phyloP scores from a whole-genome alignment of 2,888 invertebrate genomes.

The Thera obeliscata region DNA sequence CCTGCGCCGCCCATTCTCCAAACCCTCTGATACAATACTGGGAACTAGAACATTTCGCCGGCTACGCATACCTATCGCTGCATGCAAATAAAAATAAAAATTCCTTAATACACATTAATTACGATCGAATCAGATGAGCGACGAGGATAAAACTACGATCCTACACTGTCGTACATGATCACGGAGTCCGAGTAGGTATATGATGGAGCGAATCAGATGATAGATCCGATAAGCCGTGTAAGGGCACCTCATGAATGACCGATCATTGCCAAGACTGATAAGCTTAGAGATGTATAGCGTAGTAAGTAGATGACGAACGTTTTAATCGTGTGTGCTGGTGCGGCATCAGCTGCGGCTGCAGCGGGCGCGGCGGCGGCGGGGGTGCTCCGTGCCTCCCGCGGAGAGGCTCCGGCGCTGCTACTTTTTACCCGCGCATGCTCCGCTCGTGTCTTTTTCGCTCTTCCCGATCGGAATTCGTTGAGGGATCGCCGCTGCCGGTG shows the following conservation, averaged over 20 bases:
- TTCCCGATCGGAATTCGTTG: conserved; percentile 82
- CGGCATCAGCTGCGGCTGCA: conserved; percentile 49
- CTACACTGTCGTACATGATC: conserved; percentile 34
- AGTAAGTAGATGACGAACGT: conserved; percentile 51
- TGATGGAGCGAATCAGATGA: conserved; percentile 38
- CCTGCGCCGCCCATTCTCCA: conserved; percentile 66
- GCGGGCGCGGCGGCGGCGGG: conserved; percentile 34
- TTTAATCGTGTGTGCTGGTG: conserved; percentile 66
- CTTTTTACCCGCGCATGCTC: conserved; percentile 78
- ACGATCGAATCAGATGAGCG: conserved; percentile 35
- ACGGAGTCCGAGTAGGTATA: conserved; percentile 34
- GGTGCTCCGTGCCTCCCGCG: conserved; percentile 69
- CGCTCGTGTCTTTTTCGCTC: conserved; percentile 84
- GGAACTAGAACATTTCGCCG: conserved; percentile 71
- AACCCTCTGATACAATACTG: conserved; percentile 70
- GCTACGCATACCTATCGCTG: conserved; percentile 39
- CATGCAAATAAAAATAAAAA: conserved; percentile 37
- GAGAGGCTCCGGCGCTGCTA: conserved; percentile 68
- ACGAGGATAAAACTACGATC: conserved; percentile 36
- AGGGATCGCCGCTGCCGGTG: conserved; percentile 82
- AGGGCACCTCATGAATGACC: conserved; percentile 53
- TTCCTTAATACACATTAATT: conserved; percentile 31
- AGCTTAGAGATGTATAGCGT: conserved; percentile 50
- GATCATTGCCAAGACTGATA: conserved; percentile 53
- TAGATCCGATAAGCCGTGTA: conserved; percentile 39